Percentiles rank a stretch among this genome's conserved stretches.
Conservation (phyloP, 1,140 invertebrate species). For the Aphis gossypii region DNA sequence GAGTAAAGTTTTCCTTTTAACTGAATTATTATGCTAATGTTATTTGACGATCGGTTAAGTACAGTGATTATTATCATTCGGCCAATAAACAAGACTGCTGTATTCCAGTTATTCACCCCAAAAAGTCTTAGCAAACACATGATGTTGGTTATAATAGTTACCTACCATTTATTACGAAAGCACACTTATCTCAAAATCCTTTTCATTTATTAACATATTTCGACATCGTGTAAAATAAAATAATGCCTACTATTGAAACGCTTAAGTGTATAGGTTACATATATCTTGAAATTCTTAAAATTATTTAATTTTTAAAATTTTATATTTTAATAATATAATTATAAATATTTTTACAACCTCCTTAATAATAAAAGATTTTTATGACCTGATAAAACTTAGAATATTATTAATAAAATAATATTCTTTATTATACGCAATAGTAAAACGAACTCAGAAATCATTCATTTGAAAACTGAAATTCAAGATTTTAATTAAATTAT, state of each 20-base stretch:
- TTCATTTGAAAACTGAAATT: background rate
- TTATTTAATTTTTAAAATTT: no score
- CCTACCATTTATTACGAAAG: background rate
- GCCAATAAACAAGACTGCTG: background rate
- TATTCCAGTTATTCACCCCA: background rate
- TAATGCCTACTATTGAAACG: no score
- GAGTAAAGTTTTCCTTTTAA: background rate
- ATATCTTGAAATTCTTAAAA: no score
- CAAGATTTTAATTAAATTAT: background rate
- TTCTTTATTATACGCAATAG: background rate
- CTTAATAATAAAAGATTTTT: background rate
- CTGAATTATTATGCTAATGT: conserved; percentile 13
- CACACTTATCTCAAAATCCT: background rate
- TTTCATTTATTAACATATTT: background rate
- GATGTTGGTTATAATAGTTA: background rate
- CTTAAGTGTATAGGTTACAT: no score
- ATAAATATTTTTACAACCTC: no score
- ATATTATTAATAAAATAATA: background rate
- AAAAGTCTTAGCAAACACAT: background rate
- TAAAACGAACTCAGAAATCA: background rate
- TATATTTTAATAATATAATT: no score
- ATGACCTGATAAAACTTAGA: background rate
- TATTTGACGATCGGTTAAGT: background rate
- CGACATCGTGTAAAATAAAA: background rate
- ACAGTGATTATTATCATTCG: background rate